Evolutionary conservation across 1,140 invertebrate species (phyloP).

Genomic region (Drosophila novamexicana): DNA sequence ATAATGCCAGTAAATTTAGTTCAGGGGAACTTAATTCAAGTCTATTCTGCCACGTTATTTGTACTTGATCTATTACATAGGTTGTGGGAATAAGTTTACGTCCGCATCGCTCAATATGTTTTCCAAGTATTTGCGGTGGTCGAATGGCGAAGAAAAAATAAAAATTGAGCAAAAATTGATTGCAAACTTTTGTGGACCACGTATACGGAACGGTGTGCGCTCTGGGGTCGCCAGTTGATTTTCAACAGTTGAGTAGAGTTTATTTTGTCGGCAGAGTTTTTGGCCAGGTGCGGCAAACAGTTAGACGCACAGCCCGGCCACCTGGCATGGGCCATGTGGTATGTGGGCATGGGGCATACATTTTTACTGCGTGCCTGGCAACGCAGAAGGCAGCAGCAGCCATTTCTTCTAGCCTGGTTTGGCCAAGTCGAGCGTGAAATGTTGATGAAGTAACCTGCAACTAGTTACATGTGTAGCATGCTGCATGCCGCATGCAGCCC

Average conservation of each 20-base stretch:
- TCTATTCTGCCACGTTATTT: conserved; percentile 19
- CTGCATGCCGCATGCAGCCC: conserved; percentile 49
- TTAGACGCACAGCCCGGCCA: conserved; percentile 5
- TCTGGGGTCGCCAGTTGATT: conserved; percentile 65
- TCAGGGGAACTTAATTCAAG: conserved; percentile 1
- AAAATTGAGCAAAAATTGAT: conserved; percentile 41
- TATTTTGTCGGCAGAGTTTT: conserved; percentile 60
- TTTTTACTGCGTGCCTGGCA: conserved; percentile 72
- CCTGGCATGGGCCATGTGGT: conserved; percentile 9
- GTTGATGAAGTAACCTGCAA: conserved; percentile 76
- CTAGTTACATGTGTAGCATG: conserved; percentile 40
- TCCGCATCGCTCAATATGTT: conserved; percentile 40
- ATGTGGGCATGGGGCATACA: conserved; percentile 60
- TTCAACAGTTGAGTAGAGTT: conserved; percentile 78
- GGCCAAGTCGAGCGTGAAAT: conserved; percentile 76
- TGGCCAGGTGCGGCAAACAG: conserved; percentile 57
- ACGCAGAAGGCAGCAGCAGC: conserved; percentile 23
- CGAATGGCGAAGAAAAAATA: conserved; percentile 20
- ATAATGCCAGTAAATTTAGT: background rate
- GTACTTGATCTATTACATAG: conserved; percentile 8
- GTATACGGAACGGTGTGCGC: conserved; percentile 33
- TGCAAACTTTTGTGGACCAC: conserved; percentile 69
- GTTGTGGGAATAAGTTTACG: conserved; percentile 11
- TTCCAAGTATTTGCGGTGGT: conserved; percentile 66
- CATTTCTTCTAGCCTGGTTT: conserved; percentile 41